Conservation (phyloP, 2,888 invertebrate species). For the Drosophila aldrichi region DNA sequence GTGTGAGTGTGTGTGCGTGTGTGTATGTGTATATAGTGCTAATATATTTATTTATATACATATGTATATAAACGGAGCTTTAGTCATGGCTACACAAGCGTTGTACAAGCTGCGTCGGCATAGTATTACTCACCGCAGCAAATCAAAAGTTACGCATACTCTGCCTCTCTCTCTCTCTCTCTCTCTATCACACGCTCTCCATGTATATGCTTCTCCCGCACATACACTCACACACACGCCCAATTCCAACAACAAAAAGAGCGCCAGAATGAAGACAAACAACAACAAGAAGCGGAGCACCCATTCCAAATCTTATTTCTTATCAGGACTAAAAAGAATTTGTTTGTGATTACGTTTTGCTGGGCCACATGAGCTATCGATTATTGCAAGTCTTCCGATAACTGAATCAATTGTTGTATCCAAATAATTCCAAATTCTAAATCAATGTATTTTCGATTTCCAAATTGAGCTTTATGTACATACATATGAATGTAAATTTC, state of each 20-base stretch:
- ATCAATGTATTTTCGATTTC: background rate
- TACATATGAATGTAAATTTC: background rate
- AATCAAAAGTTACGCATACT: constrained; percentile 57
- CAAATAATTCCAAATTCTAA: background rate
- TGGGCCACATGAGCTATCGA: constrained; percentile 13
- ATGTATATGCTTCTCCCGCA: constrained; percentile 10
- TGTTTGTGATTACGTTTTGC: constrained; percentile 40
- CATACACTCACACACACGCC: constrained; percentile 19
- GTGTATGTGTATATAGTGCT: background rate
- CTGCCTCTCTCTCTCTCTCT: constrained; percentile 4
- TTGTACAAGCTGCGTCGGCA: constrained; percentile 34
- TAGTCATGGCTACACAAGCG: constrained; percentile 57
- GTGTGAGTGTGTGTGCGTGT: background rate
- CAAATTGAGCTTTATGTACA: background rate
- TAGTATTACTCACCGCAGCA: constrained; percentile 65
- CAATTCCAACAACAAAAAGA: constrained; percentile 31
- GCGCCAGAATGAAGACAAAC: constrained; percentile 26
- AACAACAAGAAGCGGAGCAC: constrained; percentile 18
- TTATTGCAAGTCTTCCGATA: constrained; percentile 17
- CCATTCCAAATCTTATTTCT: constrained; percentile 44
- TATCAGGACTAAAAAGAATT: constrained; percentile 42
- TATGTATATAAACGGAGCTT: constrained; percentile 30
- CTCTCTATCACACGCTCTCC: background rate
- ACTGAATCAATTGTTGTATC: background rate
- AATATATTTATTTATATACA: background rate